Evolutionary conservation across 2,113 vertebrate genomes (phyloP).

Genomic region (Chlamydotis undulata): DNA sequence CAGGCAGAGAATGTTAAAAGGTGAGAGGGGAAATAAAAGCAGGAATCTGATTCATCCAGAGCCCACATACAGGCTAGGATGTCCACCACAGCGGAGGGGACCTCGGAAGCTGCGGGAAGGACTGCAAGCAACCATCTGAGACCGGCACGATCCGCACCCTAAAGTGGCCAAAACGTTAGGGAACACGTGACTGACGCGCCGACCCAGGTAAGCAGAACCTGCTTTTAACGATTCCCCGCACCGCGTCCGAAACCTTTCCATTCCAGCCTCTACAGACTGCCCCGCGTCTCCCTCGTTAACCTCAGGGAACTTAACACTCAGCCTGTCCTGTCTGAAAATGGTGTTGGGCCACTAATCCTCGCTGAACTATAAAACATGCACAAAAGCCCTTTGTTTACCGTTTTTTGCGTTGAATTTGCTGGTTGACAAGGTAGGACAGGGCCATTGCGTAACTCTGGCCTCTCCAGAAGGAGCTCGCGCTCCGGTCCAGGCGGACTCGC

Average conservation of each 20-base stretch:
- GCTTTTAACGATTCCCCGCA: neutral
- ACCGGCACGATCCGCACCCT: neutral
- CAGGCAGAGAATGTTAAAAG: neutral
- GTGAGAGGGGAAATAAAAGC: constrained; percentile 9
- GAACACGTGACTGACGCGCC: neutral
- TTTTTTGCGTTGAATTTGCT: neutral
- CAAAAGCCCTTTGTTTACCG: constrained; percentile 39
- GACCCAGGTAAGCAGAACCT: neutral
- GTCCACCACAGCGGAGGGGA: neutral
- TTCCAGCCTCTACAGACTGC: neutral
- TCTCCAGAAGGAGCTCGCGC: neutral
- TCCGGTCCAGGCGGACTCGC: neutral
- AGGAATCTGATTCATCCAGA: neutral
- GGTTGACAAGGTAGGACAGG: constrained; percentile 38
- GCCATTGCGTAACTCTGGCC: neutral
- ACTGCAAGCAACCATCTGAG: neutral
- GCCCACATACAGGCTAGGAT: neutral
- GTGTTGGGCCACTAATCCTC: constrained; percentile 9
- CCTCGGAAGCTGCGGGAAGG: neutral
- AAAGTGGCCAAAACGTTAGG: neutral
- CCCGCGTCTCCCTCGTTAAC: neutral
- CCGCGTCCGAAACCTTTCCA: rapidly evolving
- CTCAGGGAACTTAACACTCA: neutral
- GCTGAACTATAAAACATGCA: neutral
- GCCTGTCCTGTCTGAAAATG: neutral